Evolutionary conservation across 2,888 invertebrate genomes (phyloP).

Genomic region (Cantharis flavilabris): DNA sequence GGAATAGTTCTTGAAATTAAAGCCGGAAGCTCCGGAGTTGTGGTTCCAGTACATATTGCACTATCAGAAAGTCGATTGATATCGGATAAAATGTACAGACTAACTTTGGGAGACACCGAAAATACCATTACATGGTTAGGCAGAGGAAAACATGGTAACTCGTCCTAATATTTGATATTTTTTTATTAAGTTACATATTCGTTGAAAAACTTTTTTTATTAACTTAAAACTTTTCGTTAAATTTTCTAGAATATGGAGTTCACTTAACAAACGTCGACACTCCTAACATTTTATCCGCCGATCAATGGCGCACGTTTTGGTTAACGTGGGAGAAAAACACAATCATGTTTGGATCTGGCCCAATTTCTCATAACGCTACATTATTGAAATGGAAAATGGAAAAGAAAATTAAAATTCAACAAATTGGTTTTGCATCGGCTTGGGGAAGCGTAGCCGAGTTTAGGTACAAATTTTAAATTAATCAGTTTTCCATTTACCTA

Average conservation of each 20-base stretch:
- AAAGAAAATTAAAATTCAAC: conserved; percentile 63
- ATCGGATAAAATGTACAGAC: conserved; percentile 64
- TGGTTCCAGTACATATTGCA: conserved; percentile 61
- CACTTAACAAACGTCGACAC: conserved; percentile 64
- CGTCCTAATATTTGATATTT: not conserved
- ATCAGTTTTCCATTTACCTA: not conserved
- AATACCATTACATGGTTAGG: conserved; percentile 65
- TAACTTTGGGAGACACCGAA: conserved; percentile 64
- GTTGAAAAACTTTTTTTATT: not conserved
- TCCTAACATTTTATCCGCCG: conserved; percentile 62
- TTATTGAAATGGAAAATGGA: conserved; percentile 66
- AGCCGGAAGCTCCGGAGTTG: conserved; percentile 56
- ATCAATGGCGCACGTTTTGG: conserved; percentile 68
- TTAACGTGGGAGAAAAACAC: conserved; percentile 68
- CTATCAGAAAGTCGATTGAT: conserved; percentile 61
- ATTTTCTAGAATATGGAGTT: conserved; percentile 63
- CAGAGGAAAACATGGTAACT: conserved; percentile 66
- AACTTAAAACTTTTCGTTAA: not conserved
- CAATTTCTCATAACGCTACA: conserved; percentile 60
- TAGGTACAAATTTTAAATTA: conserved; percentile 53
- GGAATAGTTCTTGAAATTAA: conserved; percentile 66
- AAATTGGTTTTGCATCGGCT: conserved; percentile 66
- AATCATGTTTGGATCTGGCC: conserved; percentile 63
- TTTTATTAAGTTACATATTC: not conserved
- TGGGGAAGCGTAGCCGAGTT: conserved; percentile 70